A percentile compares a stretch with the other conserved stretches of the same genome.
Evolutionary conservation across 2,888 invertebrate genomes (phyloP).

Genomic region (Synanthedon tipuliformis): DNA sequence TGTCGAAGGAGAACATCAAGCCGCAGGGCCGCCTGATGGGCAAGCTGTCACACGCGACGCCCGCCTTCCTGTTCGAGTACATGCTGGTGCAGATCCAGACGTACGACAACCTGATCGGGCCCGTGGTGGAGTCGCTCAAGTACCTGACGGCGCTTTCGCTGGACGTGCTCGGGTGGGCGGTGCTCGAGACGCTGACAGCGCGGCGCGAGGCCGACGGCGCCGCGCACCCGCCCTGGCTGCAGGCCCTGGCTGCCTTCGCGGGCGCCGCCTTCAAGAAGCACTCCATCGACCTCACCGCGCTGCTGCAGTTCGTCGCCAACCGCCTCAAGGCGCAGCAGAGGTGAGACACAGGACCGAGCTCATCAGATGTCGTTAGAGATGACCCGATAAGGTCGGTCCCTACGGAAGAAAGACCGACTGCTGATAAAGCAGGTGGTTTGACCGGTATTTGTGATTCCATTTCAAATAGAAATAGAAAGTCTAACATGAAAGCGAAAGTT

Average conservation of each 20-base stretch:
- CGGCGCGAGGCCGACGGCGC: conserved; percentile 73
- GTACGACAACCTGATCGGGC: conserved; percentile 93
- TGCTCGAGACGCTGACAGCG: conserved; percentile 85
- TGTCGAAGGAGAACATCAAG: conserved; percentile 98
- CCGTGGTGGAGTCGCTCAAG: conserved; percentile 97
- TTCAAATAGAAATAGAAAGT: too few species aligned
- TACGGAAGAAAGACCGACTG: too few species aligned
- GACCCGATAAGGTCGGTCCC: too few species aligned
- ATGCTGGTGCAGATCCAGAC: conserved; percentile 88
- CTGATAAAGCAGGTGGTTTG: too few species aligned
- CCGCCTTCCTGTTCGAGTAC: conserved; percentile 96
- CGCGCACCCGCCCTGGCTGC: conserved; percentile 93
- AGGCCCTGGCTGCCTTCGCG: conserved; percentile 94
- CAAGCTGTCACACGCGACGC: conserved; percentile 96
- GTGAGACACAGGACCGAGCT: conserved; percentile 40
- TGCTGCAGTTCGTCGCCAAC: conserved; percentile 97
- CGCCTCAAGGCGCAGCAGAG: conserved; percentile 96
- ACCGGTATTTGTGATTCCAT: too few species aligned
- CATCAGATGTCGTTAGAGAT: too few species aligned
- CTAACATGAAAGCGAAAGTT: too few species aligned
- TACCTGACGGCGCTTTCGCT: conserved; percentile 95
- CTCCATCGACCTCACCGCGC: conserved; percentile 92
- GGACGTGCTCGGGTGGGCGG: conserved; percentile 95
- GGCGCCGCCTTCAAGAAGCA: conserved; percentile 98
- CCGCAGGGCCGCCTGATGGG: conserved; percentile 95